Base-by-base conservation (phyloP, 1,140 invertebrate genomes). In the Oryctes rhinoceros region DNA sequence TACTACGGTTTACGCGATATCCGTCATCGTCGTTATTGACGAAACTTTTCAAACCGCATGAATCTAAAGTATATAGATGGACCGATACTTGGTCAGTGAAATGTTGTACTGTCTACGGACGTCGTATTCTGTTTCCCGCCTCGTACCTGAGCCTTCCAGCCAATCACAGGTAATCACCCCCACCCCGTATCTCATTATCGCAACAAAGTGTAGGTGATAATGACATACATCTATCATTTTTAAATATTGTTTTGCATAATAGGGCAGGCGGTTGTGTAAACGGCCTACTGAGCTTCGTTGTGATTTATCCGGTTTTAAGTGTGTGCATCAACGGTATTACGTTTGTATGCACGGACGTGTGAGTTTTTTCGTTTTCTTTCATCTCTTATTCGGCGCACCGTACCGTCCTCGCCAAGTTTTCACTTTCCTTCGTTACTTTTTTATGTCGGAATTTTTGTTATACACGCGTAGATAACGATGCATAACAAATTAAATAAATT, bases 51-150 rank as follows among this genome's bases (percentile, higher is more conserved):
- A 48, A 48, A 78, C 67, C 80, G 78, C 74, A 78, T 79, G 37
- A 78, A 79, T 76, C 7, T 71, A 35, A 71, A 24, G 65, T 71
- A 78, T 82, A 79, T 75, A 75, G 81, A 82, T 82, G 81, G 81
- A 82, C 81, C 81, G 81, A 80, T 80, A 82, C 81, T 82, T 82
- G 81, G 81, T 82, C 81, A 82, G 81, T 82, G 81, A 82, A 76
- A 76, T 76, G 75, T 76, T 78, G 62, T 82, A 44, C 65, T 81
- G 79, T 82, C 81, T 75, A 67, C 65, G 65, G 65, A 71, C 65
- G 65, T 71, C 65, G 65, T 80, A 62, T 82, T 79, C 80, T 79
- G 79, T 82, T 76, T 76, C 75, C 75, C 75, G 81, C 79, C 77
- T 82, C 79, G 67, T 82, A 82, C 81, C 81, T 82, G 81, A 82